A percentile compares a stretch with the other conserved stretches of the same genome.
These are phyloP conservation scores for Alligator mississippiensis DNA, from an alignment of 2,113 vertebrate genomes.

Conservation along the genomic window DNA sequence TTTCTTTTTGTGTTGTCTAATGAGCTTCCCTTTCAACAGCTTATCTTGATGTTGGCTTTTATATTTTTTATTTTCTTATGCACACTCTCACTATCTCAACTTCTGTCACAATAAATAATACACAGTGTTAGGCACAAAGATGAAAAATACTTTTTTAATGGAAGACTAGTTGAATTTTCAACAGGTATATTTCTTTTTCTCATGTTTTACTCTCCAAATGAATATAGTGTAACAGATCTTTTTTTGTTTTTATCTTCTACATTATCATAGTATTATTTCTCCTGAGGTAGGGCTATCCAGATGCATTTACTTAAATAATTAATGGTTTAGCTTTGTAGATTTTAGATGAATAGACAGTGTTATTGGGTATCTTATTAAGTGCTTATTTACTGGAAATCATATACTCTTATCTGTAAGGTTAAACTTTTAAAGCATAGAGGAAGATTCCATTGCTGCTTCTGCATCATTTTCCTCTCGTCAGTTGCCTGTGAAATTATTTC, in stretches of 20 bases:
- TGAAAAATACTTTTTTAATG: not conserved
- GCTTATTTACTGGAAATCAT: not conserved
- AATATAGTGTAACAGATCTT: not conserved
- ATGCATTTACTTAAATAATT: not conserved
- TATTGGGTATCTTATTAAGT: not conserved
- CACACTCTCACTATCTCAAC: not conserved
- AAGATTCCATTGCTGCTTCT: not conserved
- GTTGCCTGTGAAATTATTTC: not conserved
- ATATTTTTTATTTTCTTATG: not conserved
- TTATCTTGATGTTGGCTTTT: conserved; percentile 15
- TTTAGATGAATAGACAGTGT: not conserved
- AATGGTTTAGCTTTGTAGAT: not conserved
- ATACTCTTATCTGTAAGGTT: not conserved
- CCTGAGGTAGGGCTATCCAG: not conserved
- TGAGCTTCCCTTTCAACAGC: conserved; percentile 32
- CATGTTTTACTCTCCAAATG: not conserved
- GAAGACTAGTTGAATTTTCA: conserved; percentile 40
- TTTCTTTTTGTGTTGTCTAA: conserved; percentile 20
- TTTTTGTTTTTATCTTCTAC: not conserved
- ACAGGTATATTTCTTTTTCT: conserved; percentile 9
- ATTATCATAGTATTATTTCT: not conserved
- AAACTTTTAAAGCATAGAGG: not conserved
- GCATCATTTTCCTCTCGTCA: not conserved
- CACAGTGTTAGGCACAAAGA: not conserved
- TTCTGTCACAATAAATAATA: conserved; percentile 53